Evolutionary conservation across 2,888 invertebrate species (phyloP), one percentile per base, ranked within the genome.

Genomic region (Calliscelio sp.): DNA sequence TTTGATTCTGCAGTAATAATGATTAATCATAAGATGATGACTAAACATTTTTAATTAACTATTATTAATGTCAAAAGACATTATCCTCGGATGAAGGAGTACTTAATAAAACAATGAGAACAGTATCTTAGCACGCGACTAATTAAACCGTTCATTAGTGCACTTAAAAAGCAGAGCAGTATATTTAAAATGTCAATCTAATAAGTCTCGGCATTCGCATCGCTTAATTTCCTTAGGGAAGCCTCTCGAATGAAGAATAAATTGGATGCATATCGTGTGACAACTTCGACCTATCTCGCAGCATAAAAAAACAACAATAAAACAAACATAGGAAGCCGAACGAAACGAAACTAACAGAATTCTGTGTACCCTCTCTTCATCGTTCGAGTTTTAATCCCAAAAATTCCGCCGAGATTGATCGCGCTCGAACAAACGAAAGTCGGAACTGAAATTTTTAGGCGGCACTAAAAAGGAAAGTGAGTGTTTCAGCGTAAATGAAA

Each of bases 181-280:
- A n/a, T 59, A 38, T 75, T 81, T 81, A 61, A 80, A 81, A 70
- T 44, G 53, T 65, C 70, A 20, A 68, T 74, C 41, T 55, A 73
- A 65, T 57, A 41, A 66, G 66, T 66, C 41, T 14, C 20, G 8
- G 65, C 49, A 44, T 53, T 66, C 35, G 53, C 61, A 22, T 55
- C 25, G 57, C 55, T 77, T 82, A 75, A 82, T 82, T 78, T 82
- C 82, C 82, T 78, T 14, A 1, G 82, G 82, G 82, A 78, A 28
- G 18, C 0, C 44, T 38, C 49, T 57, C 57, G 32, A 82, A 71
- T 51, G 55, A 41, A 44, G 22, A 3, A 44, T 66, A 51, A 71
- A 73, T 73, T 57, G 77, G 32, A 44, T 65, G 44, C 57, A 25
- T 41, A 70, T 63, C 74, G 28, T 46, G 16, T 71, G 71, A 77